Percentiles rank a stretch among this genome's conserved stretches.
Evolutionary conservation across 1,140 invertebrate genomes (phyloP).

Genomic region (Idris sp.): DNA sequence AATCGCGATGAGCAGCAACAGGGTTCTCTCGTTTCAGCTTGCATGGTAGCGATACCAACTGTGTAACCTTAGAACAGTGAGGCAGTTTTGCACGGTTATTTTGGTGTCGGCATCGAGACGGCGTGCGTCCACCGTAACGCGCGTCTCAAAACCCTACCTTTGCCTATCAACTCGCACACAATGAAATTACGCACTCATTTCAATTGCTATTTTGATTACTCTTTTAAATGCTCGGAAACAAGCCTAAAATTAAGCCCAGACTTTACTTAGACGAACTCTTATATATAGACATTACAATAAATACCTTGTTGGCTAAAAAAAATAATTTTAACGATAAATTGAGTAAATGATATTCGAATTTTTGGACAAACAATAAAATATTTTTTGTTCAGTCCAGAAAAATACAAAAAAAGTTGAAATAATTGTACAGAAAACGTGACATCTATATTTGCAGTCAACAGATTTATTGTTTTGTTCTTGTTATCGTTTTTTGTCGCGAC

Average conservation of each 20-base stretch:
- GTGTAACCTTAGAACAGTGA: slow-evolving; percentile 65
- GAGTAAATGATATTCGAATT: too few species aligned
- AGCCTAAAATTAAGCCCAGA: too few species aligned
- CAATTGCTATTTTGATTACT: slow-evolving; percentile 18
- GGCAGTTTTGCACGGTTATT: slow-evolving; percentile 64
- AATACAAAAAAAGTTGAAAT: too few species aligned
- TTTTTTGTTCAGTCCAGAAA: too few species aligned
- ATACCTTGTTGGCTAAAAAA: too few species aligned
- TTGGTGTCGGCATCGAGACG: slow-evolving; percentile 63
- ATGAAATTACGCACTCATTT: slow-evolving; percentile 27
- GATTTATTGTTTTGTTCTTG: slow-evolving; percentile 24
- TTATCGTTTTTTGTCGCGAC: slow-evolving; percentile 18
- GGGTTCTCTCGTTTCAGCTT: slow-evolving; percentile 62
- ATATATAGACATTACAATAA: too few species aligned
- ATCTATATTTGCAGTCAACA: too few species aligned
- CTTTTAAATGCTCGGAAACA: too few species aligned
- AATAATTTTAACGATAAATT: too few species aligned
- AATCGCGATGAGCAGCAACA: slow-evolving; percentile 63
- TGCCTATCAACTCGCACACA: slow-evolving; percentile 26
- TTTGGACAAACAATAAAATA: too few species aligned
- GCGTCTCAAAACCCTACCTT: slow-evolving; percentile 54
- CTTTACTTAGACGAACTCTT: too few species aligned
- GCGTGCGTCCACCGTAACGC: slow-evolving; percentile 60
- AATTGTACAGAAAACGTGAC: too few species aligned
- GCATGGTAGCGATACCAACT: slow-evolving; percentile 64